Conservation (phyloP, 2,113 vertebrate genomes). For the Litocranius walleri region DNA sequence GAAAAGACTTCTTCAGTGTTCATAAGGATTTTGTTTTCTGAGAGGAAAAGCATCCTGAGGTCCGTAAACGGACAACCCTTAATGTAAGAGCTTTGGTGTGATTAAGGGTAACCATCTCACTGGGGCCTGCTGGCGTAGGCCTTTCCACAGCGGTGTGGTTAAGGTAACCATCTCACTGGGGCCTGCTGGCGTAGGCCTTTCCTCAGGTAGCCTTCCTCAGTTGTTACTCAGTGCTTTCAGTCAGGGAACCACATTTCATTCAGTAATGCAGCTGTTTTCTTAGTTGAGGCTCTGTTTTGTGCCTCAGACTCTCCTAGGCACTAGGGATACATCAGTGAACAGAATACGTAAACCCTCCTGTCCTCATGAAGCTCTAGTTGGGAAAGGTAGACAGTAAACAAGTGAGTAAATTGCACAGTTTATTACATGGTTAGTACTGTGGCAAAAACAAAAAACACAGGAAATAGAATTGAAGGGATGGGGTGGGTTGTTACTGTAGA, state of each 20-base stretch:
- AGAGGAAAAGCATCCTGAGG: background rate
- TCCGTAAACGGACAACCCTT: rapidly evolving
- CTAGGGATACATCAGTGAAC: background rate
- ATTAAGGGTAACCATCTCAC: no score
- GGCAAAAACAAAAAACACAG: background rate
- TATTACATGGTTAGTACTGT: background rate
- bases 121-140: background rate
- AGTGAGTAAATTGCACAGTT: background rate
- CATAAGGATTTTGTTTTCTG: background rate
- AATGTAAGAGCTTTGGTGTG: rapidly evolving
- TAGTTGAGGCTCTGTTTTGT: background rate
- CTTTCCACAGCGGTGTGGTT: background rate
- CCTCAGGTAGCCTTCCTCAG: background rate
- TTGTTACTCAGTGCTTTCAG: background rate
- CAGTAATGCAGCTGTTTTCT: background rate
- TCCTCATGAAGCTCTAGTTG: background rate
- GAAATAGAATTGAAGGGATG: no score
- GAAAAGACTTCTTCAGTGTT: constrained; percentile 47
- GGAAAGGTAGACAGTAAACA: background rate
- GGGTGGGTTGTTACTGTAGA: background rate
- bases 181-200: background rate
- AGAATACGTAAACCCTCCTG: background rate
- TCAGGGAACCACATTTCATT: background rate
- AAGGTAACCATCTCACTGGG: no score
- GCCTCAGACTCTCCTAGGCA: background rate